Evolutionary conservation across 2,797 vertebrate genomes (phyloP), one percentile per base, ranked within the genome.

Genomic region (Yasuhikotakia modesta): DNA sequence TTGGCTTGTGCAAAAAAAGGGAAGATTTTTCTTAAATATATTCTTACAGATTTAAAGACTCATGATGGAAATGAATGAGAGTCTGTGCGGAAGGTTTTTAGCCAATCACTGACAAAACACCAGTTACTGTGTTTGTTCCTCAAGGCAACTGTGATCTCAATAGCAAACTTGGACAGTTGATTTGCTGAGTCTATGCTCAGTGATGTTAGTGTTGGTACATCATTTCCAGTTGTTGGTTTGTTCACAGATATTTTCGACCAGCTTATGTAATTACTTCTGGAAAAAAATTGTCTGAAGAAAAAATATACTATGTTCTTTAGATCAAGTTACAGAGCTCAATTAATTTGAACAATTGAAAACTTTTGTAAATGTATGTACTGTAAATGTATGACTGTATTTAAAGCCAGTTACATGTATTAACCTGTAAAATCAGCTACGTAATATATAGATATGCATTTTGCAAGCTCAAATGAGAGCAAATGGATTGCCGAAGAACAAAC

Each of bases 361-460:
- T 76, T 78, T 80, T 77, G 57, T 60, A 60, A 65, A 45, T 78
- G 73, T 64, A 77, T 83, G 76, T 82, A 73, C 50, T 84, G 76
- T 80, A 83, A 66, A 83, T 82, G 70, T 79, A 81, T 67, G 74
- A 60, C 50, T 85, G 83, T 83, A 82, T 83, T 85, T 84, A 46
- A 80, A 78, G 48, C 12, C 45, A 67, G 55, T 74, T 75, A 83
- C 58, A 43, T 80, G 78, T 81, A 78, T 82, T 79, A 65, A 84
- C 45, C 43, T 84, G 82, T 82, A 79, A 76, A 79, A 79, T 80
- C 46, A 57, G 61, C 55, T 89, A 61, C 79, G 78, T 83, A 55
- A 53, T 11, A 86, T 88, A 90, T 90, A 92, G 84, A 87, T 87
- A 86, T 83, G 83, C 72, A 84, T 89, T 90, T 90, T 88, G 85